Evolutionary conservation across 2,797 vertebrate species (phyloP), one percentile per base, ranked within the genome.

Genomic region (Pygocentrus nattereri): DNA sequence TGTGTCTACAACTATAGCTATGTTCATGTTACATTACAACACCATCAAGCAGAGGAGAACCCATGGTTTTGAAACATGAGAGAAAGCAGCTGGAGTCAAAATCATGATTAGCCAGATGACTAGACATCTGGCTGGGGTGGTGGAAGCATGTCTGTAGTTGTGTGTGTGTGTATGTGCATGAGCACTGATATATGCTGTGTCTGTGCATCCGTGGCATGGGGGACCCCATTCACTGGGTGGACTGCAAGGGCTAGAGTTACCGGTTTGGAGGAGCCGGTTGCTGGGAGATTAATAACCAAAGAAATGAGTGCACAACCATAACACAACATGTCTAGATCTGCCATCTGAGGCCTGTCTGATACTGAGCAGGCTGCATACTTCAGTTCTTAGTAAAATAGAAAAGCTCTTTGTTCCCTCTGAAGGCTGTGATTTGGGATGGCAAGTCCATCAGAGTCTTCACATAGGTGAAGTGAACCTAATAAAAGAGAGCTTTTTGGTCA

Each of bases 81-180:
- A 58, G 19, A 80, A 85, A 82, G 74, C 82, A 80, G 77, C 76
- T 80, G 80, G 62, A 64, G 69, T 71, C 79, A 76, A 82, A 85
- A 84, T 74, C 82, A 82, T 56, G 19, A 84, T 82, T 82, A 79
- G 50, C 44, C 78, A 47, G 69, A 81, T 81, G 82, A 82, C 76
- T 71, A 75, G 64, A 78, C 79, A 74, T 85, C 68, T 84, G 79
- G 73, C 49, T 31, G 76, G 19, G 68, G 65, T 71, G 62, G 79
- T 50, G 54, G 74, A 72, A 76, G 25, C 64, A 44, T 65, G 82
- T 15, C 23, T 79, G 81, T 47, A 62, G 50, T 69, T 78, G 47
- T 74, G 50, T 62, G 61, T 70, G 76, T 54, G 34, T 74, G 31
- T 83, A 74, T 85, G 68, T 73, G 31, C 16, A 64, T 41, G 62